phyloP scores from a whole-genome alignment of 2,888 invertebrate species.

The Aporophyla lueneburgensis region DNA sequence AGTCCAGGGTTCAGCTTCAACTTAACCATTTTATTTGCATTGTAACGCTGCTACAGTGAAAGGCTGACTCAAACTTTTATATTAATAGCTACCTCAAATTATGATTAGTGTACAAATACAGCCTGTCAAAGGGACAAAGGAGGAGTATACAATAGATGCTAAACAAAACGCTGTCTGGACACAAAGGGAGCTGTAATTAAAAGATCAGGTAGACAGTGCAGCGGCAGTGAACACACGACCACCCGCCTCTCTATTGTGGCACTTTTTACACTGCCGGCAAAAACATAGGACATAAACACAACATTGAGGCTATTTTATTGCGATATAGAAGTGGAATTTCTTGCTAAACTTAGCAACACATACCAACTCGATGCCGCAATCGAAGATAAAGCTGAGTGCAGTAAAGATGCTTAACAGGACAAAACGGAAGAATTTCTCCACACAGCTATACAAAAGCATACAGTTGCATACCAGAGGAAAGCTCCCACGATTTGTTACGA shows the following conservation, averaged over 20 bases:
- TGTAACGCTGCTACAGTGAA: background rate
- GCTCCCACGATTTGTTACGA: constrained; percentile 78
- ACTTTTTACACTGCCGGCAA: constrained; percentile 58
- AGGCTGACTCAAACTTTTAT: background rate
- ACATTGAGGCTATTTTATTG: constrained; percentile 26
- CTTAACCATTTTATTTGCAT: background rate
- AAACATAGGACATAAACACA: constrained; percentile 46
- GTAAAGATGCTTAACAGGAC: constrained; percentile 47
- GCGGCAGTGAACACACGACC: constrained; percentile 63
- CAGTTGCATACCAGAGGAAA: constrained; percentile 80
- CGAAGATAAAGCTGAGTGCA: constrained; percentile 23
- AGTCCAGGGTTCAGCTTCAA: background rate
- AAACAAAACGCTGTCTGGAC: constrained; percentile 72
- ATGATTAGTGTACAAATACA: constrained; percentile 58
- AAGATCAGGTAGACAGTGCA: constrained; percentile 81
- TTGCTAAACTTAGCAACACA: constrained; percentile 3
- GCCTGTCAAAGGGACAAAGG: constrained; percentile 62
- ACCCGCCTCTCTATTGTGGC: constrained; percentile 70
- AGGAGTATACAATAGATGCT: constrained; percentile 64
- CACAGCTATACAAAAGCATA: constrained; percentile 69
- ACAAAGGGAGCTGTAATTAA: constrained; percentile 79
- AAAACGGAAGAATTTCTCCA: constrained; percentile 74
- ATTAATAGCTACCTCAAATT: constrained; percentile 39
- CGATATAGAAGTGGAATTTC: background rate
- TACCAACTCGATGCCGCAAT: constrained; percentile 5